Base-by-base conservation (phyloP, 2,888 invertebrate species). In the Deilephila elpenor region DNA sequence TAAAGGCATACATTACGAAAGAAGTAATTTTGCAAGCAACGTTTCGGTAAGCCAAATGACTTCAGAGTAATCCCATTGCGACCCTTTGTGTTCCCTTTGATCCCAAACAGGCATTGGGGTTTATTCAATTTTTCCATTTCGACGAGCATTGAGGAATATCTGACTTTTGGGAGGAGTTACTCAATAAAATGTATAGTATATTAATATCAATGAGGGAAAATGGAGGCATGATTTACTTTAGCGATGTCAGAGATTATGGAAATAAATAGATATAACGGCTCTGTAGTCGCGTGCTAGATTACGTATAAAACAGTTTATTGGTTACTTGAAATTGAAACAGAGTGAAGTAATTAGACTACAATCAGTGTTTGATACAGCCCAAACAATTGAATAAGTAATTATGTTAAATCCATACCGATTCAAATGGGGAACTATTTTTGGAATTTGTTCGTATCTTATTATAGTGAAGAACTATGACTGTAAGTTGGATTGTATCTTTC, bases 81-180 rank as follows among this genome's bases (percentile, higher is more conserved):
- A 25, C 51, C 51, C 51, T 67, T 67, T 51, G 67, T 67, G 51
- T 44, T 67, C 67, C 25, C 44, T 67, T 67, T 67, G 67, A 51
- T 67, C 67, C 51, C 51, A 51, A 44, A 67, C 37, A 67, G 67
- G 67, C 67, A n/a, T 67, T 44, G 25, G 67, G 44, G 25, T 17
- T 67, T 67, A 67, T n/a, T 51, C 67, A 67, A 67, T 67, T 51
- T 67, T 67, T 67, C 44, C 25, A 67, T 67, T 67, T 51, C 51
- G 67, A 20, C 25, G 67, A 67, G 44, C 51, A 51, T 67, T 67
- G 25, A 67, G 67, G 25, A 14, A 51, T 67, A 25, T 44, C 25
- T 5, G 25, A 25, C 44, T 67, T 67, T 67, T 67, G 37, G 37
- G 44, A 64, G 37, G n/a, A 67, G 37, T n/a, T 34, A n/a, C 11